Evolutionary conservation across 2,888 invertebrate species (phyloP).

Genomic region (Sisyra terminalis): DNA sequence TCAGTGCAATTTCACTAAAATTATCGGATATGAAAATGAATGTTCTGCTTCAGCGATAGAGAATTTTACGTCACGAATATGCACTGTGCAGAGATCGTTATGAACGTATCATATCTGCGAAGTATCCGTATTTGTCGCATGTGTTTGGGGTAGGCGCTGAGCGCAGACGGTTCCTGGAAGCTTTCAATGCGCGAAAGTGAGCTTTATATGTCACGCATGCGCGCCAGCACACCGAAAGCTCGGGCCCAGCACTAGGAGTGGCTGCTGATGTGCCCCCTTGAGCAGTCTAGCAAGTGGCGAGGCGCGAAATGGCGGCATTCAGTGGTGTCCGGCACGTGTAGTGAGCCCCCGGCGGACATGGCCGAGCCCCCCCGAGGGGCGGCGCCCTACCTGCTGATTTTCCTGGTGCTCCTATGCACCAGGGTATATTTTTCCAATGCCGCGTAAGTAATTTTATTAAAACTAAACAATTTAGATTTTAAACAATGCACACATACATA

Average conservation of each 20-base stretch:
- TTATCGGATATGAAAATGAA: no score
- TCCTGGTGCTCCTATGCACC: constrained; percentile 4
- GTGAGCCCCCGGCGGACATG: constrained; percentile 5
- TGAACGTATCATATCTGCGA: no score
- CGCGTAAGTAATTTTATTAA: constrained; percentile 5
- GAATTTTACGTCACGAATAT: no score
- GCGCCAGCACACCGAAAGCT: neutral
- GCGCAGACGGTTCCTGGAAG: no score
- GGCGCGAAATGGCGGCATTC: constrained; percentile 4
- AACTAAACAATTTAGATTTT: no score
- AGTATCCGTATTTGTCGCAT: no score
- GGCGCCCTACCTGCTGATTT: constrained; percentile 5
- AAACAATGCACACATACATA: no score
- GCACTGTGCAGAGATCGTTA: no score
- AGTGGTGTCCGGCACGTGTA: constrained; percentile 6
- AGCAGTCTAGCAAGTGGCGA: constrained; percentile 5
- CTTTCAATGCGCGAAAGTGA: no score
- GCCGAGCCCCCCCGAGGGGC: constrained; percentile 6
- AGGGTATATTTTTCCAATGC: constrained; percentile 2
- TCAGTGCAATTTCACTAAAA: no score
- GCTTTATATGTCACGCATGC: constrained; percentile 1
- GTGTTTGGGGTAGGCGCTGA: no score
- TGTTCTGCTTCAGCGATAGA: no score
- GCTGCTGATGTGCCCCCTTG: constrained; percentile 3
- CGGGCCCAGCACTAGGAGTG: constrained; percentile 2